Percentiles rank a stretch among this genome's conserved stretches.
Conservation (phyloP, 2,888 invertebrate genomes). For the Polietes domitor region DNA sequence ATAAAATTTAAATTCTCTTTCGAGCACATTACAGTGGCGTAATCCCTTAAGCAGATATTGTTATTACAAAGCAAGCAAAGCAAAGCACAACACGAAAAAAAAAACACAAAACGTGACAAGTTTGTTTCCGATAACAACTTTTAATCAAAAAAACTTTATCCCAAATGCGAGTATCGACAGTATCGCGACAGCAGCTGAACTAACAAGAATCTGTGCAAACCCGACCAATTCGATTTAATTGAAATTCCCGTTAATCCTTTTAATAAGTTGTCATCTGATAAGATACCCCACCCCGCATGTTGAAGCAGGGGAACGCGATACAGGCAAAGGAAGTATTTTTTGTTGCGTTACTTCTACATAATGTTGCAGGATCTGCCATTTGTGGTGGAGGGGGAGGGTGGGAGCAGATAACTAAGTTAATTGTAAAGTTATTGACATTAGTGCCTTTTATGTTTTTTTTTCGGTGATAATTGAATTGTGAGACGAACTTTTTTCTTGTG, state of each 20-base stretch:
- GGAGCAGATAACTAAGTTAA: constrained; percentile 13
- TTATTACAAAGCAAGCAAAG: neutral
- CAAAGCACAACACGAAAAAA: no score
- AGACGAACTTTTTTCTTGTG: neutral
- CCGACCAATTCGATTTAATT: neutral
- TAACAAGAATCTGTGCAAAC: no score
- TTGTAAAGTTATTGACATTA: constrained; percentile 27
- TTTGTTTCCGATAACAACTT: neutral
- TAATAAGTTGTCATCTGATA: neutral
- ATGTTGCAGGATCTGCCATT: neutral
- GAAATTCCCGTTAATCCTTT: neutral
- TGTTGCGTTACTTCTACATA: neutral
- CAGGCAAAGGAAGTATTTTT: neutral
- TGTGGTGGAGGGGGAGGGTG: no score
- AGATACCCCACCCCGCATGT: neutral
- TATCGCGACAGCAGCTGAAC: neutral
- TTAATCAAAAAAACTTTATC: neutral
- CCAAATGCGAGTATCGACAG: no score
- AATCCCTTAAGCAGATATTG: no score
- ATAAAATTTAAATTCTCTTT: no score
- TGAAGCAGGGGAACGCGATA: neutral
- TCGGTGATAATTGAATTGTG: constrained; percentile 14
- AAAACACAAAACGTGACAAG: neutral
- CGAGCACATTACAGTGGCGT: no score
- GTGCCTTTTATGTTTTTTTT: neutral